Evolutionary conservation across 2,113 vertebrate genomes (phyloP).

Genomic region (Furnarius figulus): DNA sequence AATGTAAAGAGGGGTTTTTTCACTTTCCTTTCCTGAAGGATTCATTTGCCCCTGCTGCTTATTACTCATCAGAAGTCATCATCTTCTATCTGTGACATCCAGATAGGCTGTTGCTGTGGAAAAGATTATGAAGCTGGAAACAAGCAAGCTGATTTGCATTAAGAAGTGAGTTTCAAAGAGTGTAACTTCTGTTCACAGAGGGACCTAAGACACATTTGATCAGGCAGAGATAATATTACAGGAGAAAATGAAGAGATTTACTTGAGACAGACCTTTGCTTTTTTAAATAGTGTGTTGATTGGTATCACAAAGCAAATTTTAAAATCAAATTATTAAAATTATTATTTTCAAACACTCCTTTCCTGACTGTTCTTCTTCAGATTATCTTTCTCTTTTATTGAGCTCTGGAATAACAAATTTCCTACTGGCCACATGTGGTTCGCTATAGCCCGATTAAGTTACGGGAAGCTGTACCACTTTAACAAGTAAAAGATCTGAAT

Average conservation of each 20-base stretch:
- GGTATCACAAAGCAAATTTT: neutral
- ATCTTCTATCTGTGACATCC: slow-evolving; percentile 23
- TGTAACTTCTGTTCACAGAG: slow-evolving; percentile 8
- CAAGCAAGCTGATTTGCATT: neutral
- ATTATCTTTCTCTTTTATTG: neutral
- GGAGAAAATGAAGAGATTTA: neutral
- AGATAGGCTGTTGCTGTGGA: neutral
- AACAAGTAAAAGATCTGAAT: neutral
- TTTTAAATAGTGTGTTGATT: neutral
- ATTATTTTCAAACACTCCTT: neutral
- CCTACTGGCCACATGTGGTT: neutral
- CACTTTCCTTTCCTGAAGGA: neutral
- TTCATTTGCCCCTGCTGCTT: slow-evolving; percentile 45
- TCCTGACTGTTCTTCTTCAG: neutral
- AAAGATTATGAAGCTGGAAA: neutral
- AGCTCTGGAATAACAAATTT: neutral
- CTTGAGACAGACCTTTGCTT: neutral
- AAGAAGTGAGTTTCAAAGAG: slow-evolving; percentile 26
- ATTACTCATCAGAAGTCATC: slow-evolving; percentile 36
- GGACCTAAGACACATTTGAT: slow-evolving; percentile 17
- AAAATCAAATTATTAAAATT: slow-evolving; percentile 1
- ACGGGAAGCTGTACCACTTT: neutral
- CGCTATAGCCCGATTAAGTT: neutral
- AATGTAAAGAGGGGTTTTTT: neutral
- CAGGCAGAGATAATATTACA: neutral